Conservation (phyloP, 2,888 invertebrate species). For the Lamproptera curius region DNA sequence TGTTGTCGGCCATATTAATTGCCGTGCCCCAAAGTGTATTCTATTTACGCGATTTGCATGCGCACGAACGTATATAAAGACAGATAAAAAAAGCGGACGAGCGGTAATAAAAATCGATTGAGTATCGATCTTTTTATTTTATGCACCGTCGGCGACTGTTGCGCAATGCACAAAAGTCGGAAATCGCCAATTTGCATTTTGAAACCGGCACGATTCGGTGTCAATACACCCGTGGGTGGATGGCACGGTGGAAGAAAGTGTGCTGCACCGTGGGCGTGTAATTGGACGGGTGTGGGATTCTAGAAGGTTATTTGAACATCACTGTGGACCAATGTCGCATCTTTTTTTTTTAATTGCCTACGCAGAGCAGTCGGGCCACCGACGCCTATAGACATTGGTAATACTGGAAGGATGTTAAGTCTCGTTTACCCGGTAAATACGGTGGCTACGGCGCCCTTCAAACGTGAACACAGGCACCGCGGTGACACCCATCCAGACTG, state of each 20-base stretch:
- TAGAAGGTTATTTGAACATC: too few species aligned
- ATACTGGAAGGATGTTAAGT: too few species aligned
- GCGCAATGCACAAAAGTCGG: conserved; percentile 53
- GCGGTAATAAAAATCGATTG: conserved; percentile 26
- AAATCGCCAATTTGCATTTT: conserved; percentile 61
- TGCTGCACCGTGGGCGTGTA: conserved; percentile 36
- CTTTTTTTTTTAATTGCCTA: too few species aligned
- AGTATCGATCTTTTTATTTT: conserved; percentile 35
- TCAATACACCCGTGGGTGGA: conserved; percentile 59
- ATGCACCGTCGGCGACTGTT: conserved; percentile 32
- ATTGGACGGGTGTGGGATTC: too few species aligned
- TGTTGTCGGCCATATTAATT: neutral
- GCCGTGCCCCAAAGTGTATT: conserved; percentile 8
- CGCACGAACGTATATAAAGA: conserved; percentile 12
- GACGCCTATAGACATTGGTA: too few species aligned
- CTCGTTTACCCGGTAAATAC: too few species aligned
- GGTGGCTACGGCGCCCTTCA: too few species aligned
- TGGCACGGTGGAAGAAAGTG: conserved; percentile 68
- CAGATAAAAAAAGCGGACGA: conserved; percentile 7
- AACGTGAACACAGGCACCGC: too few species aligned
- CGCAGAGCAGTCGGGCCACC: too few species aligned
- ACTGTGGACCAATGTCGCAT: too few species aligned
- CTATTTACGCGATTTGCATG: conserved; percentile 12
- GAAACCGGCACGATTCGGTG: conserved; percentile 64
- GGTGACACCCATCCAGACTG: too few species aligned